A percentile compares a stretch with the other conserved stretches of the same genome.
These are phyloP conservation scores for Caenorhabditis latens DNA, from an alignment of 1,140 invertebrate genomes.

Conservation along the genomic window DNA sequence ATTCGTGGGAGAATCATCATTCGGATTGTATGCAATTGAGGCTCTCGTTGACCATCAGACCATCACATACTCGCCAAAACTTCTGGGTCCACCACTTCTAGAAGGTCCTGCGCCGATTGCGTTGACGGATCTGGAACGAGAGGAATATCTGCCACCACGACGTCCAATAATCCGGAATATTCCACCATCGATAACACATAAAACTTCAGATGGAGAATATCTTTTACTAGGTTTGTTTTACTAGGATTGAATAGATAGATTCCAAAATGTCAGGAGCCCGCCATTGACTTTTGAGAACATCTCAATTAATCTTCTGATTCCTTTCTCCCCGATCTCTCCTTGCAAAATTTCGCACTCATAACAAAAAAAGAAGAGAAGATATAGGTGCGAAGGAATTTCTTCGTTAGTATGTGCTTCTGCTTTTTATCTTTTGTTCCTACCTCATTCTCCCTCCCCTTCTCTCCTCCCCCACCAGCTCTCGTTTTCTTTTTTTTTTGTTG, in stretches of 20 bases:
- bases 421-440: neutral
- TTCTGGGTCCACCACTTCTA: slow-evolving; percentile 56
- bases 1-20: slow-evolving; percentile 59
- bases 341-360: slow-evolving; percentile 30
- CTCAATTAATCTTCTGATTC: neutral
- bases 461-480: neutral
- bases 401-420: neutral
- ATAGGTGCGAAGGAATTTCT: neutral
- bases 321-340: neutral
- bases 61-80: slow-evolving; percentile 55
- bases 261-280: neutral
- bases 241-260: too few species aligned
- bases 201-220: slow-evolving; percentile 59
- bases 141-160: slow-evolving; percentile 42
- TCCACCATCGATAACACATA: slow-evolving; percentile 43
- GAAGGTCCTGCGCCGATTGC: slow-evolving; percentile 62
- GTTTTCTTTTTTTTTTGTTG: too few species aligned
- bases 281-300: neutral
- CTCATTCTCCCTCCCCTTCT: neutral
- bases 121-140: slow-evolving; percentile 13
- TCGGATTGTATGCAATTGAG: slow-evolving; percentile 58
- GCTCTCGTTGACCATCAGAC: slow-evolving; percentile 61
- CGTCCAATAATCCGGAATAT: slow-evolving; percentile 7
- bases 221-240: slow-evolving; percentile 48
- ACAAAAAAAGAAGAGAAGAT: neutral